phyloP scores from a whole-genome alignment of 2,888 invertebrate genomes.

The Ephialtes manifestator region DNA sequence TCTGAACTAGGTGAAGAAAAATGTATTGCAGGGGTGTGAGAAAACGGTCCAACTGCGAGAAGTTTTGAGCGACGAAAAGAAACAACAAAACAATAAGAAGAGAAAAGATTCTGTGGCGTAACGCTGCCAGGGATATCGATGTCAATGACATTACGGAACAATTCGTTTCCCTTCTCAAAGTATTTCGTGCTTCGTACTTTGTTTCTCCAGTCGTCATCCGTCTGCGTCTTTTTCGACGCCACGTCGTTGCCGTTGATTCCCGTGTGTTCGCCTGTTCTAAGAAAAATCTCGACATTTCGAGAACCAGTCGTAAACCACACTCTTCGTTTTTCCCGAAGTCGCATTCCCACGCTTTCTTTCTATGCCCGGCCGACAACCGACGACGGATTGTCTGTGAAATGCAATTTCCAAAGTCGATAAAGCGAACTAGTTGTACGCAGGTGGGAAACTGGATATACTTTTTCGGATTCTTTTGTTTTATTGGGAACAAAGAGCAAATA shows the following conservation, averaged over 20 bases:
- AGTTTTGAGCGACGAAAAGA: not conserved
- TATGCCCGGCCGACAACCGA: not conserved
- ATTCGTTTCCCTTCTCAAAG: conserved; percentile 19
- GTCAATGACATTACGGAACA: conserved; percentile 38
- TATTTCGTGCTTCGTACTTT: conserved; percentile 8
- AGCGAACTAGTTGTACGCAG: not conserved
- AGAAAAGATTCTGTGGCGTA: conserved; percentile 13
- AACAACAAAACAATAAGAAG: conserved; percentile 12
- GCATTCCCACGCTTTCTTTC: not conserved
- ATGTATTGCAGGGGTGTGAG: conserved; percentile 41
- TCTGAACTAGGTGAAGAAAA: conserved; percentile 51
- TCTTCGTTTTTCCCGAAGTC: not conserved
- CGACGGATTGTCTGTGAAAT: conserved; percentile 44
- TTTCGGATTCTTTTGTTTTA: not conserved
- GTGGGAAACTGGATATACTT: not conserved
- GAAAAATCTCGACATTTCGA: conserved; percentile 17
- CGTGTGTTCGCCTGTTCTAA: not conserved
- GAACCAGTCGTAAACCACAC: not conserved
- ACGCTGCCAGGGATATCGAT: conserved; percentile 14
- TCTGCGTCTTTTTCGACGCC: not conserved
- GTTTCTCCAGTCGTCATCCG: conserved; percentile 1
- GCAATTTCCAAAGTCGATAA: conserved; percentile 43
- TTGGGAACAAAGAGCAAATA: too few relatives aligned
- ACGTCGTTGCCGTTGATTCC: conserved; percentile 23
- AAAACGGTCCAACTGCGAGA: conserved; percentile 19